phyloP scores from a whole-genome alignment of 2,888 invertebrate genomes.

The Drosophila siamana region DNA sequence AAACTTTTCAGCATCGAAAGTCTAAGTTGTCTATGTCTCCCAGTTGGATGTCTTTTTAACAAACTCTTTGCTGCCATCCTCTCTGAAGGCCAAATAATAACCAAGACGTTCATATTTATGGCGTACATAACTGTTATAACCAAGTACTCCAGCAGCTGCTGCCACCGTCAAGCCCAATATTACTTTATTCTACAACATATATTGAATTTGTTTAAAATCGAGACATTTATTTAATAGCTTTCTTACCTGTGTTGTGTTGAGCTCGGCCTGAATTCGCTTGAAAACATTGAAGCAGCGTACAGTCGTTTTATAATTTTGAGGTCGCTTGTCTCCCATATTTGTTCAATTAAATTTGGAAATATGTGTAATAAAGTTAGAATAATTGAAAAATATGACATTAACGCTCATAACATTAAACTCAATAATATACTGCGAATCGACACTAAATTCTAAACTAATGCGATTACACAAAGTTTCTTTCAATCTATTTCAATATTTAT shows the following conservation, averaged over 20 bases:
- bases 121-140: slow-evolving; percentile 94
- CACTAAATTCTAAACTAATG: background rate
- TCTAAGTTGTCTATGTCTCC: slow-evolving; percentile 33
- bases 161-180: slow-evolving; percentile 92
- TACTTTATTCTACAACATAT: slow-evolving; percentile 90
- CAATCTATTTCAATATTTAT: too few relatives aligned
- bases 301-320: slow-evolving; percentile 20
- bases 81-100: slow-evolving; percentile 91
- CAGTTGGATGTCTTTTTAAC: slow-evolving; percentile 86
- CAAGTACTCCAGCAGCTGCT: slow-evolving; percentile 90
- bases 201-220: background rate
- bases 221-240: background rate
- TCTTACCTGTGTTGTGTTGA: slow-evolving; percentile 94
- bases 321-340: slow-evolving; percentile 37
- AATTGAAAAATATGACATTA: background rate
- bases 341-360: slow-evolving; percentile 20
- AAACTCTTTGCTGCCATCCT: slow-evolving; percentile 91
- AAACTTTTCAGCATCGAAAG: background rate
- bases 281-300: slow-evolving; percentile 89
- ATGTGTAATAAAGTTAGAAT: background rate
- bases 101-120: slow-evolving; percentile 91
- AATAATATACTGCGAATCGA: background rate
- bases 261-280: slow-evolving; percentile 93
- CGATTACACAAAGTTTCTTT: background rate
- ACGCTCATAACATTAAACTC: background rate